Evolutionary conservation across 1,140 invertebrate species (phyloP), one percentile per base, ranked within the genome.

Genomic region (Cotesia chilonis): DNA sequence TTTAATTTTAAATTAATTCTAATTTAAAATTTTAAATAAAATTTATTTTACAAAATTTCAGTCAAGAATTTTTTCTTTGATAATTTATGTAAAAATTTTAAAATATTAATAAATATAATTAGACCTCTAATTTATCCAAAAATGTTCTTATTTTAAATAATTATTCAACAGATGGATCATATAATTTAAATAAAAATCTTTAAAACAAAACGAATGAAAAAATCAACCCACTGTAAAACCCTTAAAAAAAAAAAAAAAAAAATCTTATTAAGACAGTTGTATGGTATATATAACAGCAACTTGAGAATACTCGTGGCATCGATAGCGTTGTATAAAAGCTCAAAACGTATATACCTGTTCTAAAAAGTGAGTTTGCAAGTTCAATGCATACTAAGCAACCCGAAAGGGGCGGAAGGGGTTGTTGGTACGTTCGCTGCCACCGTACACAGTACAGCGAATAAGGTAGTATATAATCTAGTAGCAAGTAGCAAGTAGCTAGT

Each of bases 371-470:
- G 82, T 85, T 84, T 82, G 80, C 78, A 85, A 85, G 81, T 86
- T 75, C 84, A 85, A 86, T 86, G 85, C 85, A 86, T 86, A 86
- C 83, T 85, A 86, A 86, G 83, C 82, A 81, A 83, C 79, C 80
- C 76, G 28, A 28, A 28, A 28, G 28, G 28, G 28, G 28, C 28
- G 28, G 28, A 72, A 75, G 81, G 73, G 41, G 41, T 47, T 47
- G 41, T 47, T 47, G 41, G 6, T 47, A 47, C 41, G 41, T 47
- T 47, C 4, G 5, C 41, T 47, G 41, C 6, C 41, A 47, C 6
- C 10, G 41, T 47, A 47, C 41, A 47, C 41, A 47, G 41, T 10
- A 47, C 41, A 47, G 41, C 41, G 41, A 47, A 47, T 47, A 47
- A 7, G 41, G 5, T 47, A 47, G 41, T 47, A 47, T 10, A 47